Conservation (phyloP, 2,113 vertebrate genomes). For the Ellobius talpinus region DNA sequence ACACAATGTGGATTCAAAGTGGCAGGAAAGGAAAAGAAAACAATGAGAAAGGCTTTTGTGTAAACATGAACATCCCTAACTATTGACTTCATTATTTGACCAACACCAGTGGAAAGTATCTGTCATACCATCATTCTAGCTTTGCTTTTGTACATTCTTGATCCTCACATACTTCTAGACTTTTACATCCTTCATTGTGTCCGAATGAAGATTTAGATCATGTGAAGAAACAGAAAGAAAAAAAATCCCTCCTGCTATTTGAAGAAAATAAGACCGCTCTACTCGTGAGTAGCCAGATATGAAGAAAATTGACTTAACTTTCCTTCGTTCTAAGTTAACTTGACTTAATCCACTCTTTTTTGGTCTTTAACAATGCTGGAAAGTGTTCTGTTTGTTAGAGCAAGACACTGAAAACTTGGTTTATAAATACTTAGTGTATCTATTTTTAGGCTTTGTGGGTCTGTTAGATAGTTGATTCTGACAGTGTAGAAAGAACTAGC, state of each 20-base stretch:
- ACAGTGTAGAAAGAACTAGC: neutral
- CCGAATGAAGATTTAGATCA: slow-evolving; percentile 29
- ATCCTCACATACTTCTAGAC: neutral
- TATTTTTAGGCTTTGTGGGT: neutral
- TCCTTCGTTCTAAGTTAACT: neutral
- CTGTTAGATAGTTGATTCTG: neutral
- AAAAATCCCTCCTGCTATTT: neutral
- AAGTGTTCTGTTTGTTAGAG: neutral
- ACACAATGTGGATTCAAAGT: slow-evolving; percentile 41
- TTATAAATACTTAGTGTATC: neutral
- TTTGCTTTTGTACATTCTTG: neutral
- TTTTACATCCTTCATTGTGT: neutral
- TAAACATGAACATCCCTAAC: slow-evolving; percentile 5
- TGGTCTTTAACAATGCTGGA: neutral
- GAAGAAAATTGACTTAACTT: neutral
- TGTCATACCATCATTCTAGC: neutral
- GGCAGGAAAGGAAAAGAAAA: neutral
- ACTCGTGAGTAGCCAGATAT: neutral
- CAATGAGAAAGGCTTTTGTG: neutral
- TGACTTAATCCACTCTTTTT: neutral
- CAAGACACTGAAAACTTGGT: neutral
- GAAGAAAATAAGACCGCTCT: neutral
- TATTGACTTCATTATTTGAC: slow-evolving; percentile 31
- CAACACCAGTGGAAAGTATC: slow-evolving; percentile 55
- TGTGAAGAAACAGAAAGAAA: neutral